Evolutionary conservation across 1,140 invertebrate genomes (phyloP).

Genomic region (Aphaenogaster rudis): DNA sequence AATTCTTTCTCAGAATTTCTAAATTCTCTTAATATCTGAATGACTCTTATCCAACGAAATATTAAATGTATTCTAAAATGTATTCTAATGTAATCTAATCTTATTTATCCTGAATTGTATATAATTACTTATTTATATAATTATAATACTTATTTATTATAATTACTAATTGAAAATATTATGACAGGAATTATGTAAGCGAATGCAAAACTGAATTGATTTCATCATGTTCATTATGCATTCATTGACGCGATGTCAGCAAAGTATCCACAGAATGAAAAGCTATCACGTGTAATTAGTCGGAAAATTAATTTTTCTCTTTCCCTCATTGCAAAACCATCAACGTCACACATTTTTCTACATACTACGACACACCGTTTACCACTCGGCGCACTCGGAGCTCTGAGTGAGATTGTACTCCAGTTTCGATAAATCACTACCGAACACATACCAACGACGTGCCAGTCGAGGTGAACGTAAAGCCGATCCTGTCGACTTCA

Average conservation of each 20-base stretch:
- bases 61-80: not conserved
- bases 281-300: not conserved
- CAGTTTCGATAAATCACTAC: not conserved
- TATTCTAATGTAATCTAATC: not conserved
- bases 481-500: slow-evolving; percentile 39
- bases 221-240: not conserved
- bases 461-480: not conserved
- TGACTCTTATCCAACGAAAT: not conserved
- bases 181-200: slow-evolving; percentile 31
- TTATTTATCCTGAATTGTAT: not conserved
- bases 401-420: not conserved
- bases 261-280: not conserved
- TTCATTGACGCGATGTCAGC: not conserved
- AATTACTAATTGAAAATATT: slow-evolving; percentile 7
- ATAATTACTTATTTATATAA: not conserved
- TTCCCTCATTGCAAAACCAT: not conserved
- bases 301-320: not conserved
- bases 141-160: not conserved
- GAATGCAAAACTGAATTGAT: not conserved
- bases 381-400: not conserved
- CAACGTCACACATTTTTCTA: slow-evolving; percentile 4
- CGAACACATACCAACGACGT: not conserved
- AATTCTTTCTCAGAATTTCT: not conserved
- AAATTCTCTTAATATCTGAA: not conserved
- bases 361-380: slow-evolving; percentile 26